A percentile compares a stretch with the other conserved stretches of the same genome.
These are phyloP conservation scores for Lathronympha strigana DNA, from an alignment of 2,888 invertebrate species.

Conservation along the genomic window DNA sequence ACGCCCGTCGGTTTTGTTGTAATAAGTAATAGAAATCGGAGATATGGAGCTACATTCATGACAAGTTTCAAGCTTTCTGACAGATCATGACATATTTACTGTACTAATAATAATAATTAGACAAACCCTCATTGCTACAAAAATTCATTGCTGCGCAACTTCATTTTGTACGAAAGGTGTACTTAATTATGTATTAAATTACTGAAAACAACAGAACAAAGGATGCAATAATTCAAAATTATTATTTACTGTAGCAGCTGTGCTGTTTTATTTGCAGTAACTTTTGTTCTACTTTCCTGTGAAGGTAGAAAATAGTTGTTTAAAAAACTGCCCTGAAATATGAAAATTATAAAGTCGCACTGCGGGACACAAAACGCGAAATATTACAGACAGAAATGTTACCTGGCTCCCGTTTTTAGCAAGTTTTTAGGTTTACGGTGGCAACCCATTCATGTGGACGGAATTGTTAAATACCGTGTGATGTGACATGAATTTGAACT, in stretches of 20 bases:
- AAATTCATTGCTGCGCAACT: no score
- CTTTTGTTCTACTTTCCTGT: conserved; percentile 17
- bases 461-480: conserved; percentile 27
- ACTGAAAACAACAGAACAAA: conserved; percentile 15
- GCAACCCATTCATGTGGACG: conserved; percentile 20
- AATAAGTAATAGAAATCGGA: no score
- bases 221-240: conserved; percentile 15
- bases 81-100: no score
- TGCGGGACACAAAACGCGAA: conserved; percentile 12
- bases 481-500: conserved; percentile 20
- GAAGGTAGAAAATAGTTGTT: conserved; percentile 29
- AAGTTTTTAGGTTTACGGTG: conserved; percentile 22
- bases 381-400: conserved; percentile 13
- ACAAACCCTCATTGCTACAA: no score
- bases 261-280: conserved; percentile 14
- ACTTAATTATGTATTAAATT: background rate
- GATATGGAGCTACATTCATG: no score
- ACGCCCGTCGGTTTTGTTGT: no score
- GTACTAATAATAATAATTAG: no score
- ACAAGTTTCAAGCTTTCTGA: no score
- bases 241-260: no score
- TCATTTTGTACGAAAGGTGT: no score
- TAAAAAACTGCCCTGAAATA: conserved; percentile 28
- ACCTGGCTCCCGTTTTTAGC: conserved; percentile 15
- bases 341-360: conserved; percentile 30